Percentiles rank a stretch among this genome's conserved stretches.
phyloP scores from a whole-genome alignment of 1,140 invertebrate species.

The Euschistus heros region DNA sequence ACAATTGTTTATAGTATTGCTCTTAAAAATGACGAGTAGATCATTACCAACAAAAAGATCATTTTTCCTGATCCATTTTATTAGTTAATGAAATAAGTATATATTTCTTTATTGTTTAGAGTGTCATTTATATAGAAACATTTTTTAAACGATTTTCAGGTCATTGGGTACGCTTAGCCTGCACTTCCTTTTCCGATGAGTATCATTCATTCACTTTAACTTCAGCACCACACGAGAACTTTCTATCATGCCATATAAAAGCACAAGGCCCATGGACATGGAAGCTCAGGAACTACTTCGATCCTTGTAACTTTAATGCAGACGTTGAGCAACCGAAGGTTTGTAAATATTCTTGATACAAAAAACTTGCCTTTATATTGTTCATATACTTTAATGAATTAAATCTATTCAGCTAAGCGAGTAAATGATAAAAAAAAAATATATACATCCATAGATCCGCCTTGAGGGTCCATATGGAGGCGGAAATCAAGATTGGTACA shows the following conservation, averaged over 20 bases:
- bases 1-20: too few relatives aligned
- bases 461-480: slow-evolving; percentile 97
- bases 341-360: too few relatives aligned
- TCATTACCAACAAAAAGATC: too few relatives aligned
- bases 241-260: slow-evolving; percentile 94
- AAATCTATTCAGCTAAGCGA: too few relatives aligned
- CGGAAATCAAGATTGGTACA: slow-evolving; percentile 99
- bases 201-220: slow-evolving; percentile 98
- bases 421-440: not conserved
- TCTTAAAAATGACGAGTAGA: too few relatives aligned
- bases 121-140: not conserved
- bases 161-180: slow-evolving; percentile 81
- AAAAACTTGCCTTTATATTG: too few relatives aligned
- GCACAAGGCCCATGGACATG: slow-evolving; percentile 98
- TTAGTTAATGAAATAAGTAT: too few relatives aligned
- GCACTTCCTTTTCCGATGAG: slow-evolving; percentile 85
- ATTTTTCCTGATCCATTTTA: too few relatives aligned
- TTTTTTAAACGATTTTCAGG: slow-evolving; percentile 44
- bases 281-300: slow-evolving; percentile 94
- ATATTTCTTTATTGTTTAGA: not conserved
- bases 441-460: slow-evolving; percentile 43
- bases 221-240: slow-evolving; percentile 96
- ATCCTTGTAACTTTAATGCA: slow-evolving; percentile 84
- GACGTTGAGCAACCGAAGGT: slow-evolving; percentile 70
- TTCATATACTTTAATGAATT: not conserved